A percentile compares a stretch with the other conserved stretches of the same genome.
Conservation (phyloP, 2,113 vertebrate genomes). For the Casuarius casuarius region DNA sequence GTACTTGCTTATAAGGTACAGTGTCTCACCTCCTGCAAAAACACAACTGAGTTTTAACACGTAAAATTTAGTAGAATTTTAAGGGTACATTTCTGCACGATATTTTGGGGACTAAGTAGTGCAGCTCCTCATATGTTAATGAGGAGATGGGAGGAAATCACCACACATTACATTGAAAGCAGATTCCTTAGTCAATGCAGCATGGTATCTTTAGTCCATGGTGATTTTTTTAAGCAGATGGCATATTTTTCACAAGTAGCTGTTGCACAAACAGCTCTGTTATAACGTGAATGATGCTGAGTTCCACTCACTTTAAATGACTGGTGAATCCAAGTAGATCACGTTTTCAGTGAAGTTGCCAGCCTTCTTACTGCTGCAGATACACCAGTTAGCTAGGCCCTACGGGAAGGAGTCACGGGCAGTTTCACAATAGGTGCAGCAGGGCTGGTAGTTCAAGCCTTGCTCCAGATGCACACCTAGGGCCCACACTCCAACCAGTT, state of each 20-base stretch:
- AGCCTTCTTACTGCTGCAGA: background rate
- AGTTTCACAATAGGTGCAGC: background rate
- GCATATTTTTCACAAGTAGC: background rate
- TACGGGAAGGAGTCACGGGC: background rate
- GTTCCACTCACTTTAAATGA: background rate
- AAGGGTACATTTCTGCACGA: conserved; percentile 9
- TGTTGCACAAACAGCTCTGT: background rate
- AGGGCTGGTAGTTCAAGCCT: background rate
- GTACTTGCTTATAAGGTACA: too few relatives aligned
- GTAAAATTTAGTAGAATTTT: background rate
- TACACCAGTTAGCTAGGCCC: background rate
- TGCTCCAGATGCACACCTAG: background rate
- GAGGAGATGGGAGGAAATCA: background rate
- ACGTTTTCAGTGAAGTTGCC: background rate
- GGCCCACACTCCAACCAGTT: background rate
- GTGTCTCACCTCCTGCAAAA: background rate
- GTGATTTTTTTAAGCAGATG: background rate
- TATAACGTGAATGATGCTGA: background rate
- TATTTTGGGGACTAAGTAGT: background rate
- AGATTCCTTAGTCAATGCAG: background rate
- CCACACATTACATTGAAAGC: background rate
- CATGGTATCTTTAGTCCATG: background rate
- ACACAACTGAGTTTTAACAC: background rate
- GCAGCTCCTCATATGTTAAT: conserved; percentile 33
- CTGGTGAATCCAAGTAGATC: background rate